Evolutionary conservation across 2,797 vertebrate species (phyloP).

Genomic region (Toxotes lorentzi): DNA sequence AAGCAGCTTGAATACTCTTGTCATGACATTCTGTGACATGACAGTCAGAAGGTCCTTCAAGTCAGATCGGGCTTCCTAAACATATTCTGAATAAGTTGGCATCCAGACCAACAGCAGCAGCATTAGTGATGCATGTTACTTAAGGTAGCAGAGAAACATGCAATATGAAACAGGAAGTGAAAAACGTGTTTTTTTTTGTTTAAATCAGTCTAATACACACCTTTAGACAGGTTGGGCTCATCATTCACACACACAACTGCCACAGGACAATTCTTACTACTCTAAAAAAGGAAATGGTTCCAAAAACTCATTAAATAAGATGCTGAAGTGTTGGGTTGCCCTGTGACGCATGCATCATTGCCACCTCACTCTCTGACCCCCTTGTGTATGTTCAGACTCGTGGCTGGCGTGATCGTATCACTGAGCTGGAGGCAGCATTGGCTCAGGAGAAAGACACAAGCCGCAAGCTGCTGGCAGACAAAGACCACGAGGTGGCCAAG

Average conservation of each 20-base stretch:
- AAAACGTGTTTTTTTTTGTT: no score
- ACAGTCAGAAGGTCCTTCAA: no score
- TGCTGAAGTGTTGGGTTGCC: neutral
- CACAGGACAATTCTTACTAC: no score
- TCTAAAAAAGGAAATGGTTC: no score
- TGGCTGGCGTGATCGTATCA: slow-evolving; percentile 88
- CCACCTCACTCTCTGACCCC: neutral
- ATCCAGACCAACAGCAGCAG: neutral
- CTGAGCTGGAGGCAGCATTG: slow-evolving; percentile 88
- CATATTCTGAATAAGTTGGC: neutral
- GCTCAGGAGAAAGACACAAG: slow-evolving; percentile 86
- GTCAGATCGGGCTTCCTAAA: neutral
- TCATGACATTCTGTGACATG: no score
- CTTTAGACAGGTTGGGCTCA: no score
- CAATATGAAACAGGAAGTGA: no score
- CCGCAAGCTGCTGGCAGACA: slow-evolving; percentile 85
- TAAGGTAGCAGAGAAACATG: no score
- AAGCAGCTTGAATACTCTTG: no score
- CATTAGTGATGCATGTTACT: neutral
- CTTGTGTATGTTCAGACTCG: slow-evolving; percentile 79
- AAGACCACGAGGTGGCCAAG: slow-evolving; percentile 87
- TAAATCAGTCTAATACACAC: no score
- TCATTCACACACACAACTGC: no score
- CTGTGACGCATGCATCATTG: neutral
- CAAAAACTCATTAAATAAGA: no score